A percentile compares a stretch with the other conserved stretches of the same genome.
These are phyloP conservation scores for Bombus superbus DNA, from an alignment of 1,140 invertebrate species.

Conservation along the genomic window DNA sequence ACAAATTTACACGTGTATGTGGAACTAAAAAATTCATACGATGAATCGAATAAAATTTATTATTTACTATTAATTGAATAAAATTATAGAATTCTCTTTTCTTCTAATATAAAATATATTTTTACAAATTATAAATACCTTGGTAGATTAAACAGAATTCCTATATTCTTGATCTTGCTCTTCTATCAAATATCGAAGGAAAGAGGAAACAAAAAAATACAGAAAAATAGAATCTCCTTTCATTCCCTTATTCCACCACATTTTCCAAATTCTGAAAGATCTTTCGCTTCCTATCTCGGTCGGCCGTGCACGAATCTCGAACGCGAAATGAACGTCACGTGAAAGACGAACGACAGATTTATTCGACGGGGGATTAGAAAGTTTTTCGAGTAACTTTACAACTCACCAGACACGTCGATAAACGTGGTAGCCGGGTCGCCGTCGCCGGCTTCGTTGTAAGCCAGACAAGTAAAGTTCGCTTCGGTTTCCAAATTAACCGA, in stretches of 20 bases:
- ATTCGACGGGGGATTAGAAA: slow-evolving; percentile 24
- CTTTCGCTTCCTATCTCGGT: not conserved
- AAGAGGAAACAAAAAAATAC: no score
- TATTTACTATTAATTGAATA: not conserved
- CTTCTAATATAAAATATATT: not conserved
- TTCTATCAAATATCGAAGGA: not conserved
- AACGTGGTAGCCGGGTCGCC: slow-evolving; percentile 88
- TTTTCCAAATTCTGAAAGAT: not conserved
- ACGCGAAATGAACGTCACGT: slow-evolving; percentile 9
- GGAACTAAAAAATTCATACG: no score
- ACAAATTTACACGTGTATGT: no score
- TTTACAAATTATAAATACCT: not conserved
- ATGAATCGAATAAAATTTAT: not conserved
- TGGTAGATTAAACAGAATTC: no score
- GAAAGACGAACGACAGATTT: slow-evolving; percentile 19
- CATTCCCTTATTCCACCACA: no score
- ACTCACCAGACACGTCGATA: slow-evolving; percentile 91
- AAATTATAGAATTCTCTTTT: not conserved
- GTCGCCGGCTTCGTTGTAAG: slow-evolving; percentile 91
- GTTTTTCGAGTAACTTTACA: slow-evolving; percentile 38
- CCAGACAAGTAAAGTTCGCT: slow-evolving; percentile 94
- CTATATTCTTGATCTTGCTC: no score
- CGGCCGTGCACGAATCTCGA: not conserved
- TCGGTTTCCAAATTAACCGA: slow-evolving; percentile 91
- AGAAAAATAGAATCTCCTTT: not conserved